Percentiles rank a stretch among this genome's conserved stretches.
Conservation (phyloP, 2,888 invertebrate genomes). For the Drosophila suboccidentalis region DNA sequence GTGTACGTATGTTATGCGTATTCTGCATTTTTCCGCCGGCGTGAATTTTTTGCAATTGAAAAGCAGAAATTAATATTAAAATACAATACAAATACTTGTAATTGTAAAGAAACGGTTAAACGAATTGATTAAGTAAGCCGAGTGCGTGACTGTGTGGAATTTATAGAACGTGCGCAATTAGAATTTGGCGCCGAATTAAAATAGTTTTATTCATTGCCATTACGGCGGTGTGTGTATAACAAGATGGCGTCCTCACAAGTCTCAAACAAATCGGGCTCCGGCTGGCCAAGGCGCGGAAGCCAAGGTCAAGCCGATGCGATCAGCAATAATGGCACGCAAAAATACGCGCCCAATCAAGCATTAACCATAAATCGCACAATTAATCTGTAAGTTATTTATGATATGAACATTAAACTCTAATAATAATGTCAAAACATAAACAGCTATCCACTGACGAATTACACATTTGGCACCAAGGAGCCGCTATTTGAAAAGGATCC, state of each 20-base stretch:
- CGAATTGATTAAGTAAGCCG: not conserved
- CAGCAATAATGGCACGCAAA: slow-evolving; percentile 84
- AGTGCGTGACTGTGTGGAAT: slow-evolving; percentile 9
- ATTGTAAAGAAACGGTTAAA: not conserved
- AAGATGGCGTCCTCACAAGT: slow-evolving; percentile 86
- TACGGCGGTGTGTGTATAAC: slow-evolving; percentile 70
- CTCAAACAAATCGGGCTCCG: slow-evolving; percentile 88
- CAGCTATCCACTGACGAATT: slow-evolving; percentile 97
- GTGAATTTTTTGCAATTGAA: slow-evolving; percentile 61
- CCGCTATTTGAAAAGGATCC: slow-evolving; percentile 99
- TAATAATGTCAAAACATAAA: no score
- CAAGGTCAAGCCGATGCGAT: slow-evolving; percentile 82
- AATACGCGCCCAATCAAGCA: slow-evolving; percentile 87
- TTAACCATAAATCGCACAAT: slow-evolving; percentile 93
- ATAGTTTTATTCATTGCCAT: slow-evolving; percentile 30
- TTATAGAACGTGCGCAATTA: not conserved
- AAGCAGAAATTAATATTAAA: slow-evolving; percentile 17
- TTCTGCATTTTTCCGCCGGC: slow-evolving; percentile 62
- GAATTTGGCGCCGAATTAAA: slow-evolving; percentile 28
- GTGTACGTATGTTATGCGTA: slow-evolving; percentile 22
- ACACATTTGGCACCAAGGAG: slow-evolving; percentile 99
- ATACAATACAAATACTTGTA: not conserved
- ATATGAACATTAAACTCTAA: not conserved
- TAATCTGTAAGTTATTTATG: slow-evolving; percentile 89
- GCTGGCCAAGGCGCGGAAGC: slow-evolving; percentile 90